These are phyloP conservation scores for Melanotaenia trifasciata DNA, from an alignment of 2,797 vertebrate species.

Conservation along the genomic window DNA sequence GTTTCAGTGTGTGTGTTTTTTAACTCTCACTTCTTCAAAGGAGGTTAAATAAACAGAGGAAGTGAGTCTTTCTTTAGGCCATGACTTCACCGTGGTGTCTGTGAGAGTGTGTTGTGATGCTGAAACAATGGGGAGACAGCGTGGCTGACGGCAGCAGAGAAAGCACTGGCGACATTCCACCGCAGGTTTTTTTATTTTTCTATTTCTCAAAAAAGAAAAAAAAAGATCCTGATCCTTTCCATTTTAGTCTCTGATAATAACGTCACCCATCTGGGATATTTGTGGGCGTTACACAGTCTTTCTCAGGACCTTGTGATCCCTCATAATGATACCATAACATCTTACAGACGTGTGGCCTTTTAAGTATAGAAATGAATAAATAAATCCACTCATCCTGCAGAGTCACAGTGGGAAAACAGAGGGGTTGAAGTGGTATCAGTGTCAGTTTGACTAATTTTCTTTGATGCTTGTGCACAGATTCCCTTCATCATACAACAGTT, in stretches of 20 bases:
- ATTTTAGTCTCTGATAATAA: not conserved
- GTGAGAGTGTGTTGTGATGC: slow-evolving; percentile 26
- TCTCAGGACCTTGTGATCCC: slow-evolving; percentile 71
- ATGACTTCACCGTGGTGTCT: slow-evolving; percentile 64
- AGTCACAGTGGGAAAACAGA: slow-evolving; percentile 36
- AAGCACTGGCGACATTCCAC: slow-evolving; percentile 49
- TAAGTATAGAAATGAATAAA: slow-evolving; percentile 45
- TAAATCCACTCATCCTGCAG: slow-evolving; percentile 8
- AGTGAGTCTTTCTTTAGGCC: slow-evolving; percentile 72
- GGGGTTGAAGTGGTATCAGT: slow-evolving; percentile 11
- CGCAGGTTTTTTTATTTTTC: not conserved
- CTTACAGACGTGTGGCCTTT: slow-evolving; percentile 39
- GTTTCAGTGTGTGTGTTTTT: slow-evolving; percentile 24
- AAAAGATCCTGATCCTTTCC: slow-evolving; percentile 19
- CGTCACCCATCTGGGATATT: slow-evolving; percentile 5
- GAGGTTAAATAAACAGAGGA: slow-evolving; percentile 77
- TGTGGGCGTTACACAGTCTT: slow-evolving; percentile 22
- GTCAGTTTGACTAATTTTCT: slow-evolving; percentile 8
- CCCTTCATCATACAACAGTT: slow-evolving; percentile 1
- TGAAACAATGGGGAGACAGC: slow-evolving; percentile 70
- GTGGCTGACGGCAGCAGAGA: slow-evolving; percentile 52
- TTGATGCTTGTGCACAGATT: slow-evolving; percentile 34
- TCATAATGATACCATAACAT: slow-evolving; percentile 65
- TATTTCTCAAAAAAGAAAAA: not conserved
- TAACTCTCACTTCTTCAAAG: slow-evolving; percentile 73